Evolutionary conservation across 2,113 vertebrate genomes (phyloP).

Genomic region (Gobius niger): DNA sequence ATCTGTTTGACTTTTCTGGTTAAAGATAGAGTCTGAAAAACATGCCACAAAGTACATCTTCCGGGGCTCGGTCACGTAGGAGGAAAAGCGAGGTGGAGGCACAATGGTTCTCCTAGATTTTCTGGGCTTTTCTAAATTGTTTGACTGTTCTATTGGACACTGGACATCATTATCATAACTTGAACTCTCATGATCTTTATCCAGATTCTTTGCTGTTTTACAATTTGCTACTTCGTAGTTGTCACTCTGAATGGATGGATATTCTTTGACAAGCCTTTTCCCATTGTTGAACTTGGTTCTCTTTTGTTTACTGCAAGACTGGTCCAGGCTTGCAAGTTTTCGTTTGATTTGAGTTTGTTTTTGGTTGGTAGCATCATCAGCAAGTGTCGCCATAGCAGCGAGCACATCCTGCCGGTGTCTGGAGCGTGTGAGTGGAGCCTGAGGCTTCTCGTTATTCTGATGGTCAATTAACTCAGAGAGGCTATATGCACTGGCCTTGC

Average conservation of each 20-base stretch:
- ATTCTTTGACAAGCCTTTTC: conserved; percentile 37
- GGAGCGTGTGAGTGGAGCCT: conserved; percentile 86
- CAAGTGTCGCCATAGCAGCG: conserved; percentile 78
- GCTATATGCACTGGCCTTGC: conserved; percentile 85
- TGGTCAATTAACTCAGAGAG: conserved; percentile 87
- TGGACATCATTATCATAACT: background rate
- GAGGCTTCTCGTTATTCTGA: conserved; percentile 83
- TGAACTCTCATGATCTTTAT: conserved; percentile 25
- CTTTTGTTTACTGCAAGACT: conserved; percentile 76
- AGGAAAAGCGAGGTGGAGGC: conserved; percentile 86
- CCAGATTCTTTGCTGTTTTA: background rate
- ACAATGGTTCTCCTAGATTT: conserved; percentile 84
- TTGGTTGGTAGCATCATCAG: conserved; percentile 79
- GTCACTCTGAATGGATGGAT: background rate
- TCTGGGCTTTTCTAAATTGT: conserved; percentile 53
- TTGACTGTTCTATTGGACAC: conserved; percentile 19
- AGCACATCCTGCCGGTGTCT: conserved; percentile 85
- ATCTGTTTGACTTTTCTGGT: conserved; percentile 72
- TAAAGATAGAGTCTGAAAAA: conserved; percentile 78
- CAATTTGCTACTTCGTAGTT: conserved; percentile 7
- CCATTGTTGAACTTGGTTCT: conserved; percentile 64
- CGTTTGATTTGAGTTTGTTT: conserved; percentile 87
- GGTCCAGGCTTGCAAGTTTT: conserved; percentile 84
- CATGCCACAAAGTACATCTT: conserved; percentile 76
- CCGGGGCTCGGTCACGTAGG: conserved; percentile 85